phyloP scores from a whole-genome alignment of 2,113 vertebrate species.

The Etia nguti region DNA sequence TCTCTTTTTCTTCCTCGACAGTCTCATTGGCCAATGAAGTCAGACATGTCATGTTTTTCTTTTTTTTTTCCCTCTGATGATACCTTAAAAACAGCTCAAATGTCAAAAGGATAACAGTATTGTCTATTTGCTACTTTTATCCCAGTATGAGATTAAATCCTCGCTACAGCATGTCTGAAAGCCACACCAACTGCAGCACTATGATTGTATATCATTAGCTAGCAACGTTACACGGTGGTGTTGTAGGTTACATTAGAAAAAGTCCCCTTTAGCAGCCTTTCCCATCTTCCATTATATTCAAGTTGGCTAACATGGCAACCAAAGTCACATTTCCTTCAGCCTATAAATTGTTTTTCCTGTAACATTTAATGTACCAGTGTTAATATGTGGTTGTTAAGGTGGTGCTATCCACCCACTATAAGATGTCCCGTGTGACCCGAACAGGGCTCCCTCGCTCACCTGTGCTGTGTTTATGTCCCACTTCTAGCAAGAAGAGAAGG shows the following conservation, averaged over 20 bases:
- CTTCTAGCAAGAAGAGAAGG: not conserved
- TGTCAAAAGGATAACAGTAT: not conserved
- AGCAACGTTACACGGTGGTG: not conserved
- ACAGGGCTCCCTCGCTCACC: not conserved
- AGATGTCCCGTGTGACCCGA: not conserved
- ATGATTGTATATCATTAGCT: not conserved
- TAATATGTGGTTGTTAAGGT: not conserved
- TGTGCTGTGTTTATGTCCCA: not conserved
- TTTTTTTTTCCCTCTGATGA: not conserved
- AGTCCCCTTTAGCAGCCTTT: not conserved
- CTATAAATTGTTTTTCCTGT: not conserved
- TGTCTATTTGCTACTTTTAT: not conserved
- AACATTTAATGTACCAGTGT: not conserved
- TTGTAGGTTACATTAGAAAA: not conserved
- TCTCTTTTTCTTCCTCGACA: not conserved
- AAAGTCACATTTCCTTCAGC: not conserved
- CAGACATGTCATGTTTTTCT: not conserved
- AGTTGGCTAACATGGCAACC: not conserved
- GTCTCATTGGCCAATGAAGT: not conserved
- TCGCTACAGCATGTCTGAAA: not conserved
- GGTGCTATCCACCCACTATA: not conserved
- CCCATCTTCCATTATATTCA: not conserved
- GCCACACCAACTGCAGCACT: not conserved
- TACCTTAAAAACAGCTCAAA: not conserved
- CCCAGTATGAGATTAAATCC: not conserved